Base-by-base conservation (phyloP, 2,888 invertebrate genomes). In the Drosophila cognata region DNA sequence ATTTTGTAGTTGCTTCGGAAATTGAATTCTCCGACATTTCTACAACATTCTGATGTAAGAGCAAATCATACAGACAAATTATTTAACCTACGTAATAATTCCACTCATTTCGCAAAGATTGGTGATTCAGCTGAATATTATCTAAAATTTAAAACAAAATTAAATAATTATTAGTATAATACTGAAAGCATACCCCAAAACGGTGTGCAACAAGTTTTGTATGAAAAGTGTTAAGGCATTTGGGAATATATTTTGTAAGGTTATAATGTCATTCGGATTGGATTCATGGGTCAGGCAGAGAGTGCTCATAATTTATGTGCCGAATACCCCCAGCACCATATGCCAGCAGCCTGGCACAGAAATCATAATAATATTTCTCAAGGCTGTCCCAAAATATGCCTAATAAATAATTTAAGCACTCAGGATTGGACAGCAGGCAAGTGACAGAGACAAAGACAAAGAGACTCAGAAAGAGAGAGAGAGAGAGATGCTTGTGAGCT, bases 371-470 rank as follows among this genome's bases (percentile, higher is more conserved):
- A 81, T 74, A 84, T 80, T 68, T 78, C 85, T 71, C 57, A 76
- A 76, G 82, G 78, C 79, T 84, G 81, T 87, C 82, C 79, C 89
- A 82, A 79, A 88, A 82, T 84, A 87, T 88, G 85, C 57, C 79
- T 77, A 84, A 87, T 87, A 87, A 87, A 87, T 87, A 87, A 87
- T 89, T 87, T 82, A 87, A 73, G 88, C 84, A 79, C 85, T 87
- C 72, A 28, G 72, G 48, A 84, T 77, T 72, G 84, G 65, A 70
- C 72, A 68, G 53, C 41, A 48, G 46, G 21, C 52, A 35, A 52
- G 38, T 25, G 25, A 25, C 46, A 38, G 4, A 38, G 25, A 43
- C 28, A 16, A 29, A n/a, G 7, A 29, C 29, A 50, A 35, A 25
- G 33, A 33, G 38, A 43, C 10, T 33, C 33, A 33, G 8, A 38